phyloP scores from a whole-genome alignment of 2,113 vertebrate genomes.

The Desmodus rotundus region DNA sequence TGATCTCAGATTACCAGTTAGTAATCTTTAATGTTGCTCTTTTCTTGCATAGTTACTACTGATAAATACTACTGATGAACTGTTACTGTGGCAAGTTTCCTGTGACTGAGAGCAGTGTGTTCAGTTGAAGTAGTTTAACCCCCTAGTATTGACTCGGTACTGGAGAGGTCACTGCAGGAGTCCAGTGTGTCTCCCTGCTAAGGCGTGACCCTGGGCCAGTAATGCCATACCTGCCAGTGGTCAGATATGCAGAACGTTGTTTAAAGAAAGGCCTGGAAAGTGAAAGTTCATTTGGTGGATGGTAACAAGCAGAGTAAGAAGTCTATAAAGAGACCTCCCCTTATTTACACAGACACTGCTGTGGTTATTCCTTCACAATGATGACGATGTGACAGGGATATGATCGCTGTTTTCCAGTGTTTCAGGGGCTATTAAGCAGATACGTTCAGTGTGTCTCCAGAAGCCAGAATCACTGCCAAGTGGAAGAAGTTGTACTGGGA shows the following conservation, averaged over 20 bases:
- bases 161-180: neutral
- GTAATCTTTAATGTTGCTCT: neutral
- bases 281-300: neutral
- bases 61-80: conserved; percentile 7
- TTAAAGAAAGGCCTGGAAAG: conserved; percentile 12
- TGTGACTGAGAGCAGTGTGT: neutral
- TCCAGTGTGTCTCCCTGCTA: neutral
- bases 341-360: neutral
- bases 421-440: neutral
- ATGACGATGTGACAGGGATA: neutral
- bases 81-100: neutral
- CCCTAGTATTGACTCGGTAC: neutral
- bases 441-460: neutral
- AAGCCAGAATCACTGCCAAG: neutral
- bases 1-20: neutral
- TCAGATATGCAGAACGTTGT: neutral
- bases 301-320: neutral
- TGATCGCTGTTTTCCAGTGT: neutral
- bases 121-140: neutral
- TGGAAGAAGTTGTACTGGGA: neutral
- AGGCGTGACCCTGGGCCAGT: neutral
- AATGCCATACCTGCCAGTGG: neutral
- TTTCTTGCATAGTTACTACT: neutral
- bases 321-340: neutral
- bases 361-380: neutral